Conservation (phyloP, 1,140 invertebrate species). For the Drosophila sp. region DNA sequence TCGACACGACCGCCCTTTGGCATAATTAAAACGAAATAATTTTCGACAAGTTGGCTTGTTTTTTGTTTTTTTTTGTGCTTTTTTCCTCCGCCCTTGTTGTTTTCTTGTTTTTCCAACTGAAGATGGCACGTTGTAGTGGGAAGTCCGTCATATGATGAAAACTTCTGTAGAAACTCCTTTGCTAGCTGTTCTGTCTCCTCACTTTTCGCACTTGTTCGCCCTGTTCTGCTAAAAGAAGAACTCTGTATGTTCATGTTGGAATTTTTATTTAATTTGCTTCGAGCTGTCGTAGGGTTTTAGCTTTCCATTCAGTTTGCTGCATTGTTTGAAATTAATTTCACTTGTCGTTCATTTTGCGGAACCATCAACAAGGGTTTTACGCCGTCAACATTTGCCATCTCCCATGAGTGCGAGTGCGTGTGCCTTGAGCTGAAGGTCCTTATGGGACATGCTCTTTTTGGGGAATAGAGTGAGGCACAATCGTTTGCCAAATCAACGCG, state of each 20-base stretch:
- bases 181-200: slow-evolving; percentile 8
- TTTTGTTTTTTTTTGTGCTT: slow-evolving; percentile 35
- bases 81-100: neutral
- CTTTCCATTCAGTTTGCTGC: slow-evolving; percentile 57
- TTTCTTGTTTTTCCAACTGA: slow-evolving; percentile 30
- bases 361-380: slow-evolving; percentile 34
- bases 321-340: slow-evolving; percentile 81
- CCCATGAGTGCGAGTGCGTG: neutral
- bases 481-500: slow-evolving; percentile 74
- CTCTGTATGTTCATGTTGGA: slow-evolving; percentile 56
- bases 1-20: slow-evolving; percentile 73
- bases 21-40: slow-evolving; percentile 80
- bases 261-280: slow-evolving; percentile 80
- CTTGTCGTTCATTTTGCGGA: slow-evolving; percentile 61
- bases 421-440: slow-evolving; percentile 24
- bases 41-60: slow-evolving; percentile 73
- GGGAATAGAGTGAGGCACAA: slow-evolving; percentile 20
- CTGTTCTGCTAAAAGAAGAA: neutral
- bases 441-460: slow-evolving; percentile 16
- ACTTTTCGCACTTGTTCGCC: slow-evolving; percentile 7
- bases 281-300: slow-evolving; percentile 49
- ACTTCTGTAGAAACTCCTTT: slow-evolving; percentile 31
- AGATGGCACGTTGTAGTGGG: slow-evolving; percentile 43
- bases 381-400: neutral
- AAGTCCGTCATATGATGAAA: slow-evolving; percentile 47